Percentiles rank a stretch among this genome's conserved stretches.
Conservation (phyloP, 2,797 vertebrate genomes). For the Etheostoma perlongum region DNA sequence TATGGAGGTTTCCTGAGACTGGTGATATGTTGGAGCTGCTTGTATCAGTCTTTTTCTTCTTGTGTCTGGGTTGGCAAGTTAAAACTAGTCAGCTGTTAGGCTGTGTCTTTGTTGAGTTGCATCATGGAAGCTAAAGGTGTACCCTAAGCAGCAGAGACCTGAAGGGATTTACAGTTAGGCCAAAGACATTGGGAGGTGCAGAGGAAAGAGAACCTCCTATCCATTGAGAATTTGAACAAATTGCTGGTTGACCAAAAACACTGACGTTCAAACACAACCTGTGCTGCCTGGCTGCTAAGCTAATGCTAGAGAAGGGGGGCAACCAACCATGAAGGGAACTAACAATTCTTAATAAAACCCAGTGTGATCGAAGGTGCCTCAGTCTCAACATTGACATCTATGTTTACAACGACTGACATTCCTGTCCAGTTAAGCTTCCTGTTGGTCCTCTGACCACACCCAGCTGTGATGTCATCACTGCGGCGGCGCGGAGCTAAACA, state of each 20-base stretch:
- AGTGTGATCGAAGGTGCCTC: not conserved
- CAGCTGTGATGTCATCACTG: not conserved
- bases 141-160: not conserved
- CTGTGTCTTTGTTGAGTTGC: too few species aligned
- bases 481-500: not conserved
- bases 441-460: not conserved
- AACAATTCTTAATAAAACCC: not conserved
- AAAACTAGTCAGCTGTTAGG: not conserved
- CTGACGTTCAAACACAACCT: not conserved
- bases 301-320: not conserved
- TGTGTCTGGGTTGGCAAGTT: not conserved
- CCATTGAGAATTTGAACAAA: not conserved
- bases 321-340: not conserved
- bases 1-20: constrained; percentile 12
- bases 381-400: not conserved
- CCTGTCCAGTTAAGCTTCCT: too few species aligned
- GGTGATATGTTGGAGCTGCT: too few species aligned
- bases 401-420: too few species aligned
- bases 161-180: not conserved
- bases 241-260: not conserved
- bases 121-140: not conserved
- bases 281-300: not conserved
- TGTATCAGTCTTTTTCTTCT: too few species aligned
- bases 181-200: not conserved
- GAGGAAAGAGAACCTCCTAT: not conserved